Conservation (phyloP, 30 jellyfish, hydroid and myxozoan species). For the Turritopsis rubra region DNA sequence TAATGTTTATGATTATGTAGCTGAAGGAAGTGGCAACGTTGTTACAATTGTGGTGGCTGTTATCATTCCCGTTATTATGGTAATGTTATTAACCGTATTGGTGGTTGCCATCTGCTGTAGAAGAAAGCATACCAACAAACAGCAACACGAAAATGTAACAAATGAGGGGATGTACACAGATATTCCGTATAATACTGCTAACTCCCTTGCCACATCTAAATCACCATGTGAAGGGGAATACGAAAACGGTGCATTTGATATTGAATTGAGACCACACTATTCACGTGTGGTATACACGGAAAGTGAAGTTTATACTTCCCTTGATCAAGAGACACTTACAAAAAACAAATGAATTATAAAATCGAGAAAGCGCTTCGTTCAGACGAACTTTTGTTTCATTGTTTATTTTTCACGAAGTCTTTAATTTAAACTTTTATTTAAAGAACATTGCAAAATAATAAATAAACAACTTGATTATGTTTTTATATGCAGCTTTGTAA, state of each 20-base stretch:
- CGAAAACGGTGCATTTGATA: background rate
- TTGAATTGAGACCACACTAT: background rate
- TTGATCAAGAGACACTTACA: background rate
- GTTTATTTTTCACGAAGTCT: too few relatives aligned
- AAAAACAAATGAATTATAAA: background rate
- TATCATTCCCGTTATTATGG: background rate
- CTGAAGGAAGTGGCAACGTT: background rate
- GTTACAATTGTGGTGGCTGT: background rate
- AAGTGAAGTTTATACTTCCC: background rate
- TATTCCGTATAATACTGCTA: background rate
- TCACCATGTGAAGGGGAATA: background rate
- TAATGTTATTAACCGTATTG: background rate
- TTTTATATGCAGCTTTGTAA: too few relatives aligned
- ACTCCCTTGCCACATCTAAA: background rate
- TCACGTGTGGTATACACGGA: background rate
- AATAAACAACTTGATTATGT: too few relatives aligned
- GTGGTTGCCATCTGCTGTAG: background rate
- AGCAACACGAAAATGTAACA: background rate
- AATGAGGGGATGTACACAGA: background rate
- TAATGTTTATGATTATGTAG: background rate
- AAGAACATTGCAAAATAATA: too few relatives aligned
- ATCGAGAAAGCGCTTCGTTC: background rate
- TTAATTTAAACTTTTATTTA: too few relatives aligned
- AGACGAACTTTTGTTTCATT: too few relatives aligned
- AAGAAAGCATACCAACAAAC: background rate